phyloP scores from a whole-genome alignment of 2,113 vertebrate species.

The Paramormyrops kingsleyae region DNA sequence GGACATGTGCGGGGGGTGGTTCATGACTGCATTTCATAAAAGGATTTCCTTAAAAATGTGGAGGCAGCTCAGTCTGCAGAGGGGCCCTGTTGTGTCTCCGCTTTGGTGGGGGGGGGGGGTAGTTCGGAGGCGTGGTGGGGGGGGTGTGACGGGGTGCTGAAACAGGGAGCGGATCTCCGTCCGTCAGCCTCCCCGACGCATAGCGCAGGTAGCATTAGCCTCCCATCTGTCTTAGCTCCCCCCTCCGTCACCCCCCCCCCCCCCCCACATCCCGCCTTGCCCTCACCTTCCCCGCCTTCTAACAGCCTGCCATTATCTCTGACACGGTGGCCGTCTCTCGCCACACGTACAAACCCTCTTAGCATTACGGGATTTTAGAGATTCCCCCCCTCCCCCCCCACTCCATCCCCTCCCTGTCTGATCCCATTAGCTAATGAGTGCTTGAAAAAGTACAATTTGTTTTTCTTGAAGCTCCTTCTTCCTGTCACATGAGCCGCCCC shows the following conservation, averaged over 20 bases:
- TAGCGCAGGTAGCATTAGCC: no score
- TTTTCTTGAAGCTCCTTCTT: not conserved
- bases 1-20: constrained; percentile 17
- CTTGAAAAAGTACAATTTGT: not conserved
- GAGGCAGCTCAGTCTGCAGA: not conserved
- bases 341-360: not conserved
- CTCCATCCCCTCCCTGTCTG: not conserved
- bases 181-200: not conserved
- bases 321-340: not conserved
- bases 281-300: not conserved
- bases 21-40: constrained; percentile 28
- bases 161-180: not conserved
- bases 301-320: not conserved
- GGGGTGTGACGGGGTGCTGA: not conserved
- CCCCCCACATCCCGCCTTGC: not conserved
- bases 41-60: constrained; percentile 15
- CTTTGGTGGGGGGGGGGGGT: no score
- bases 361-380: not conserved
- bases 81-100: not conserved
- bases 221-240: not conserved
- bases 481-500: not conserved
- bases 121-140: no score
- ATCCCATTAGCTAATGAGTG: constrained; percentile 16
- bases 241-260: not conserved
- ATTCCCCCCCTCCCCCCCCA: not conserved